Evolutionary conservation across 2,888 invertebrate species (phyloP).

Genomic region (Coenonympha arcania): DNA sequence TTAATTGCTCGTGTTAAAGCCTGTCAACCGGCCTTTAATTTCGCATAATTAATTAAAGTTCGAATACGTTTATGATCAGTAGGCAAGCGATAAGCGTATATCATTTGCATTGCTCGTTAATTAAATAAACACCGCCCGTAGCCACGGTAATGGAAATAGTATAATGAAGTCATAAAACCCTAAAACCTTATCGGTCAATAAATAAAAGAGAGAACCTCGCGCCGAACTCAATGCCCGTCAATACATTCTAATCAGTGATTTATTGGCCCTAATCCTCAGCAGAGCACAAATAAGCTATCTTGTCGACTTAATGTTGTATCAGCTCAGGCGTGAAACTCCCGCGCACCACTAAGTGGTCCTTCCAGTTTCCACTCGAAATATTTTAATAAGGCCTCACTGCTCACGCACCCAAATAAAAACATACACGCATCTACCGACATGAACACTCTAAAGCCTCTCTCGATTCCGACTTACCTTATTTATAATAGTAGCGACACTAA

Average conservation of each 20-base stretch:
- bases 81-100: constrained; percentile 37
- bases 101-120: constrained; percentile 50
- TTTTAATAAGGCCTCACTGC: constrained; percentile 74
- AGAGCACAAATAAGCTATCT: constrained; percentile 75
- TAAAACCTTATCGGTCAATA: constrained; percentile 58
- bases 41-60: constrained; percentile 44
- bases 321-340: constrained; percentile 74
- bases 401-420: constrained; percentile 73
- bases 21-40: constrained; percentile 30
- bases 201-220: constrained; percentile 57
- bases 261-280: constrained; percentile 72
- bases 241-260: constrained; percentile 75
- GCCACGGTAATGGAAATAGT: constrained; percentile 34
- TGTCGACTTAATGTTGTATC: constrained; percentile 75
- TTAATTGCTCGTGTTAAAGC: constrained; percentile 25
- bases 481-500: constrained; percentile 73
- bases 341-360: constrained; percentile 74
- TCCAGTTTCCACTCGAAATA: constrained; percentile 75
- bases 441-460: constrained; percentile 52
- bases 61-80: constrained; percentile 32
- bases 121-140: constrained; percentile 51
- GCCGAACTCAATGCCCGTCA: constrained; percentile 69
- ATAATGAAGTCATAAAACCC: constrained; percentile 58
- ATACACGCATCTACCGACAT: constrained; percentile 57
- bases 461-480: constrained; percentile 59